Percentiles rank a stretch among this genome's conserved stretches.
These are phyloP conservation scores for Artibeus lituratus DNA, from an alignment of 2,797 vertebrate species.

Conservation along the genomic window DNA sequence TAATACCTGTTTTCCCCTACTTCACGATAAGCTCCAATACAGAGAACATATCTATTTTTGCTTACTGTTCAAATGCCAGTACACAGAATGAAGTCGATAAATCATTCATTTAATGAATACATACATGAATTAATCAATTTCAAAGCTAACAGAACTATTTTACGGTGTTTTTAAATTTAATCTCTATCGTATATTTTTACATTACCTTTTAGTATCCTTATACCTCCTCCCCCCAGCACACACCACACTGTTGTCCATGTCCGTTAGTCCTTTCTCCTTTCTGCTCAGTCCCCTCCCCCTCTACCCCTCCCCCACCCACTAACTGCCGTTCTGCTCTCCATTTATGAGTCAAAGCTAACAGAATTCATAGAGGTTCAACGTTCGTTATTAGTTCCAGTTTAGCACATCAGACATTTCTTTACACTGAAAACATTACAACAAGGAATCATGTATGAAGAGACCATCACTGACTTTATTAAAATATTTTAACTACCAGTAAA, in stretches of 20 bases:
- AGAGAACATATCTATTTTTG: neutral
- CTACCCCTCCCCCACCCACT: too few relatives aligned
- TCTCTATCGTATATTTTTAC: too few relatives aligned
- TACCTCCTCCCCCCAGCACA: too few relatives aligned
- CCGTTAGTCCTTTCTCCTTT: too few relatives aligned
- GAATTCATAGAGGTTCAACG: neutral
- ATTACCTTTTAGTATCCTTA: too few relatives aligned
- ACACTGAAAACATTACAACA: neutral
- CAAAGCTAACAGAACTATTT: neutral
- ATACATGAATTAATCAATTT: neutral
- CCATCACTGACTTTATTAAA: neutral
- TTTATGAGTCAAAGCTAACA: neutral
- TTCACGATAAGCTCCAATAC: neutral
- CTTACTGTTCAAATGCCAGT: neutral
- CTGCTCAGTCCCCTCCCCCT: too few relatives aligned
- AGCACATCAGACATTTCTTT: neutral
- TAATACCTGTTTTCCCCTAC: neutral
- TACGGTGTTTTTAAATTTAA: too few relatives aligned
- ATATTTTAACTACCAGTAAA: neutral
- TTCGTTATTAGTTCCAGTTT: neutral
- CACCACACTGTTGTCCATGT: too few relatives aligned
- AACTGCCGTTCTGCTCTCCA: too few relatives aligned
- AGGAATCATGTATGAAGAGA: neutral
- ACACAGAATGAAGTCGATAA: neutral
- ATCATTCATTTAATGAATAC: neutral